Conservation (phyloP, 2,113 vertebrate species). For the Prietella phreatophila region DNA sequence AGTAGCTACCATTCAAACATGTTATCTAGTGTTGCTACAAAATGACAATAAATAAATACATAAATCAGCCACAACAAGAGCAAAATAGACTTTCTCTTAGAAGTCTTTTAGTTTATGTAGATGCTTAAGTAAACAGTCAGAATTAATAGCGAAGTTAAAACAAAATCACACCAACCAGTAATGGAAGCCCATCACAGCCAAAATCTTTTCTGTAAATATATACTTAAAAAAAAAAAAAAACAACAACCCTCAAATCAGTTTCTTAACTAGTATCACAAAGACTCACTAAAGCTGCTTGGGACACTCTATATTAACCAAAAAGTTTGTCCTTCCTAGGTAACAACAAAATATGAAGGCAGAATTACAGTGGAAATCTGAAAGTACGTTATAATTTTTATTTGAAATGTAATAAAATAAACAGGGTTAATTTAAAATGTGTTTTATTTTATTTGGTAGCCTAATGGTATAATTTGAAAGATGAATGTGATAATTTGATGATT, state of each 20-base stretch:
- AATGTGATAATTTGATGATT: not conserved
- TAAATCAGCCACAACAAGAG: not conserved
- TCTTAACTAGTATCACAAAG: not conserved
- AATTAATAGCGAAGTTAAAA: constrained; percentile 7
- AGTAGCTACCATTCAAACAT: not conserved
- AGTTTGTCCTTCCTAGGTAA: not conserved
- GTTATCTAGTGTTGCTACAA: not conserved
- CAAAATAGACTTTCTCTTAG: not conserved
- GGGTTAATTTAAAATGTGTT: not conserved
- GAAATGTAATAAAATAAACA: not conserved
- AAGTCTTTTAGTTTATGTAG: not conserved
- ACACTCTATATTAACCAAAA: not conserved
- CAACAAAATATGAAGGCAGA: not conserved
- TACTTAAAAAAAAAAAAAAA: not conserved
- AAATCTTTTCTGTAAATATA: not conserved
- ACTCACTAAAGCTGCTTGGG: not conserved
- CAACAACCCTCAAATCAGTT: not conserved
- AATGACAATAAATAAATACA: constrained; percentile 4
- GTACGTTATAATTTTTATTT: not conserved
- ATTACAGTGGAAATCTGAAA: not conserved
- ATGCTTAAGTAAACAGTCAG: not conserved
- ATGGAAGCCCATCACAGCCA: not conserved
- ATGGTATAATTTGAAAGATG: not conserved
- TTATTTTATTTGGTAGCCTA: not conserved
- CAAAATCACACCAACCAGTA: not conserved